phyloP scores from a whole-genome alignment of 2,888 invertebrate species.

The Tenthredo scrophulariae region DNA sequence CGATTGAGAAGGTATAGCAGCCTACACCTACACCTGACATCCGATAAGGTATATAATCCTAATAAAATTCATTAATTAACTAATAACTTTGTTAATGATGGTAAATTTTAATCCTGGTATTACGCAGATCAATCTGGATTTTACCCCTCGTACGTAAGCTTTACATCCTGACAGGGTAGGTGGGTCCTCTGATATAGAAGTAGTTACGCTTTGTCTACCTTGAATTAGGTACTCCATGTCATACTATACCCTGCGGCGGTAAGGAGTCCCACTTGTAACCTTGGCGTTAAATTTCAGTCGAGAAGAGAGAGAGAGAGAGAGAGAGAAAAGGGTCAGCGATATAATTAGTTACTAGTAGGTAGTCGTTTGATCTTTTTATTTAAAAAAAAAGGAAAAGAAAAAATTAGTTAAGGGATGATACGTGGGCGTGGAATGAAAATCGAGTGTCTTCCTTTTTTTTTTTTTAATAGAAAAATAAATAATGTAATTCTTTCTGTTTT shows the following conservation, averaged over 20 bases:
- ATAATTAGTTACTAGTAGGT: neutral
- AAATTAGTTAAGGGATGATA: neutral
- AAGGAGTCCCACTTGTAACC: conserved; percentile 4
- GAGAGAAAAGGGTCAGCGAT: no score
- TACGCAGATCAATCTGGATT: neutral
- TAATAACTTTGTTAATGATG: neutral
- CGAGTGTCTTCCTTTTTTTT: neutral
- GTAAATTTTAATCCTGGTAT: neutral
- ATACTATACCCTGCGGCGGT: neutral
- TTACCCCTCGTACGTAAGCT: neutral
- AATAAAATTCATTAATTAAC: neutral
- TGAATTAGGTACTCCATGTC: neutral
- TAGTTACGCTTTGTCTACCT: neutral
- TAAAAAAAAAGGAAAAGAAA: neutral
- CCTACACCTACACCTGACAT: neutral
- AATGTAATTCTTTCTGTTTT: neutral
- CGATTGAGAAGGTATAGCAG: neutral
- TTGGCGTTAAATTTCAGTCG: neutral
- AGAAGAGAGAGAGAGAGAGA: neutral
- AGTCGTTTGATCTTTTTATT: neutral
- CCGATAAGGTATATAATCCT: neutral
- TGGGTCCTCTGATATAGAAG: neutral
- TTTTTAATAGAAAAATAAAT: no score
- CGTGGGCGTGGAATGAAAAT: neutral
- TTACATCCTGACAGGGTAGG: neutral